Conservation (phyloP, 2,797 vertebrate species). For the Argyrosomus regius region DNA sequence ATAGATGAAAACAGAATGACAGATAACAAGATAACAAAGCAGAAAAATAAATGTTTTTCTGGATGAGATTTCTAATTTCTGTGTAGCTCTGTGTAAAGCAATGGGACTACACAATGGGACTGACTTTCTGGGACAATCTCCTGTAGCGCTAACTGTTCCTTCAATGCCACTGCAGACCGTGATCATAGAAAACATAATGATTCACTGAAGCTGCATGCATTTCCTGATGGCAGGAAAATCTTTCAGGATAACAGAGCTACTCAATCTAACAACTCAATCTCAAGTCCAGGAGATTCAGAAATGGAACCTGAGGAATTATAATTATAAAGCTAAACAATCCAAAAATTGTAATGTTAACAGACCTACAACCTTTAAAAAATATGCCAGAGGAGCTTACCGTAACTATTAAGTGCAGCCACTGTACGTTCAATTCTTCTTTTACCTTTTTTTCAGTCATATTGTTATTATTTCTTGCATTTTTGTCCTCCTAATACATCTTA, state of each 20-base stretch:
- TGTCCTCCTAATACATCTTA: neutral
- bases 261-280: neutral
- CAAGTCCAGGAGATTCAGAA: slow-evolving; percentile 14
- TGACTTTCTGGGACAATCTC: slow-evolving; percentile 22
- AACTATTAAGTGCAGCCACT: neutral
- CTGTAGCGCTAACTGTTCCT: slow-evolving; percentile 25
- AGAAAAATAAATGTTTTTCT: neutral
- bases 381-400: neutral
- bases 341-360: neutral
- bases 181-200: slow-evolving; percentile 45
- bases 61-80: neutral
- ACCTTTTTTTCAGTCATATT: neutral
- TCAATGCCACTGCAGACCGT: slow-evolving; percentile 15
- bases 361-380: no score
- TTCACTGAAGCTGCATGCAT: slow-evolving; percentile 26
- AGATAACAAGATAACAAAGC: neutral
- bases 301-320: slow-evolving; percentile 6
- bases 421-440: no score
- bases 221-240: slow-evolving; percentile 25
- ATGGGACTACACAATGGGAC: slow-evolving; percentile 16
- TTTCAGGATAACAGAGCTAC: slow-evolving; percentile 19
- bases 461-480: neutral
- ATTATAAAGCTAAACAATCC: neutral
- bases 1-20: neutral
- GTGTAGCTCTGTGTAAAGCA: neutral